These are phyloP conservation scores for Sarcophaga peregrina DNA, from an alignment of 1,140 invertebrate genomes.

Conservation along the genomic window DNA sequence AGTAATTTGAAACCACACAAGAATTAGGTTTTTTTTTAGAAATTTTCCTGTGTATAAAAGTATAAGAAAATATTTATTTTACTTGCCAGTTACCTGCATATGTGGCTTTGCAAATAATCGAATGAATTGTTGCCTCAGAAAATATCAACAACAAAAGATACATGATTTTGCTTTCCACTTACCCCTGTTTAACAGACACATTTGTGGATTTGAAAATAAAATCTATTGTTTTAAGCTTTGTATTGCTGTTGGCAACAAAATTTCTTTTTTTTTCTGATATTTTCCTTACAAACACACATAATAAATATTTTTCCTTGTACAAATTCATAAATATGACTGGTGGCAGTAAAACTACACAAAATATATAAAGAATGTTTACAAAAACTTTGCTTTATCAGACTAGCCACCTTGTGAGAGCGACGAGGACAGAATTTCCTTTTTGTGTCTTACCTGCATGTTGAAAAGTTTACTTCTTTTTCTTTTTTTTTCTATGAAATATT, in stretches of 20 bases:
- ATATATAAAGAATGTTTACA: not conserved
- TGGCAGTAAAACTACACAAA: not conserved
- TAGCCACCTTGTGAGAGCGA: too few relatives aligned
- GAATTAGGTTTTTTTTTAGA: too few relatives aligned
- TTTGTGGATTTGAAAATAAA: not conserved
- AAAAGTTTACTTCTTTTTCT: not conserved
- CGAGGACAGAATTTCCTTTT: too few relatives aligned
- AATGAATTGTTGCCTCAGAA: not conserved
- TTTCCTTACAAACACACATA: not conserved
- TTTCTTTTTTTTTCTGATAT: not conserved
- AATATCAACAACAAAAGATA: not conserved
- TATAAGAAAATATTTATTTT: too few relatives aligned
- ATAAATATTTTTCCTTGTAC: conserved; percentile 11
- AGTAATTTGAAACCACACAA: too few relatives aligned
- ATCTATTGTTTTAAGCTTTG: not conserved
- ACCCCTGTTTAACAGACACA: not conserved
- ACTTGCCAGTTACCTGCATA: not conserved
- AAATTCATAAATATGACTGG: not conserved
- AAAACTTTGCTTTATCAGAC: not conserved
- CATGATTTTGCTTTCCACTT: not conserved
- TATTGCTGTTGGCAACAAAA: conserved; percentile 3
- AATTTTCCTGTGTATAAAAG: too few relatives aligned
- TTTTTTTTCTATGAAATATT: too few relatives aligned
- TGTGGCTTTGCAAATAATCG: not conserved
- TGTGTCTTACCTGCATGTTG: not conserved